Evolutionary conservation across 2,888 invertebrate species (phyloP).

Genomic region (Kryphioiulus occultus): DNA sequence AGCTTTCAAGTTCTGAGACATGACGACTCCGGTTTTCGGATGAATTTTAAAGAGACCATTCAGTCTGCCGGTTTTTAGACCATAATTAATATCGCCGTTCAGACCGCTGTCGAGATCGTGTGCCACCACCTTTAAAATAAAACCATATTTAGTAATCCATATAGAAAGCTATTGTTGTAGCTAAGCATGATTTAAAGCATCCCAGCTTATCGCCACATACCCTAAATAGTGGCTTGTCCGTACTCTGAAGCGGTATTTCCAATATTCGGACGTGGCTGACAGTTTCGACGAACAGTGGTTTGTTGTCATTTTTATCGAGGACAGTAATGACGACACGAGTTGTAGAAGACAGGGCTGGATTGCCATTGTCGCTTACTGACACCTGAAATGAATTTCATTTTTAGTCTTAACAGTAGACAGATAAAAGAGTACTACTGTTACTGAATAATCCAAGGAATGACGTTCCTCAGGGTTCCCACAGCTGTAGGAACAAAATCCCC

Average conservation of each 20-base stretch:
- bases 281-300: conserved; percentile 51
- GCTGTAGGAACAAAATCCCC: too few species aligned
- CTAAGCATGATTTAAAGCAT: not conserved
- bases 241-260: conserved; percentile 54
- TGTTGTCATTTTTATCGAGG: conserved; percentile 53
- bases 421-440: too few species aligned
- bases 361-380: conserved; percentile 62
- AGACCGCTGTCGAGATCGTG: conserved; percentile 83
- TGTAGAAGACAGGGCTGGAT: conserved; percentile 60
- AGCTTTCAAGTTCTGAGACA: conserved; percentile 75
- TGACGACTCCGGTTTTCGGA: conserved; percentile 81
- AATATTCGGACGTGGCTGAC: conserved; percentile 71
- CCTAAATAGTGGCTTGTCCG: conserved; percentile 57
- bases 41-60: conserved; percentile 84
- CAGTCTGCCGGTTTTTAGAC: conserved; percentile 75
- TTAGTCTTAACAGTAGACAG: too few species aligned
- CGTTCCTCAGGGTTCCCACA: too few species aligned
- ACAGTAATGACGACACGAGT: conserved; percentile 60
- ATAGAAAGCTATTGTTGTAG: not conserved
- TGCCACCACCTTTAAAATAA: conserved; percentile 70
- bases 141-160: not conserved
- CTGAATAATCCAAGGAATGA: too few species aligned
- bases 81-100: conserved; percentile 82
- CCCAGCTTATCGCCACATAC: conserved; percentile 38
- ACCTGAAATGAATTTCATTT: conserved; percentile 58